phyloP scores from a whole-genome alignment of 37 sponge, comb jelly and placozoan species.

The Crambe crambe region DNA sequence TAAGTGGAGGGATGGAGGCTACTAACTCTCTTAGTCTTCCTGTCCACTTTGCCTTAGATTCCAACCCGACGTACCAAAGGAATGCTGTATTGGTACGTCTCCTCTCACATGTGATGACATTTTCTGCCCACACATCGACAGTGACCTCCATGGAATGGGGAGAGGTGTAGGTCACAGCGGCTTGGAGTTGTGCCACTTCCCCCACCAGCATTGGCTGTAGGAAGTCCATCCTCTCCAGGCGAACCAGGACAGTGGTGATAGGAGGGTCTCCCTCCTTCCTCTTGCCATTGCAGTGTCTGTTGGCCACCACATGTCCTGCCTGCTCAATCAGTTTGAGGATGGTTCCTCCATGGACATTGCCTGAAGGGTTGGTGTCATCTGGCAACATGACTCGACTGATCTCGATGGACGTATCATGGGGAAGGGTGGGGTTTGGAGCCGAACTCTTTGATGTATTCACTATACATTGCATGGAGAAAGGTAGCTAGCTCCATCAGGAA shows the following conservation, averaged over 20 bases:
- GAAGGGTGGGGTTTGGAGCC: slow-evolving; percentile 35
- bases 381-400: slow-evolving; percentile 84
- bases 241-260: slow-evolving; percentile 59
- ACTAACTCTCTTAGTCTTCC: neutral
- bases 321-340: slow-evolving; percentile 87
- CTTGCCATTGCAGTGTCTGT: slow-evolving; percentile 67
- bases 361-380: slow-evolving; percentile 83
- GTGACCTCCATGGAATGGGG: slow-evolving; percentile 74
- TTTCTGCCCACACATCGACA: slow-evolving; percentile 86
- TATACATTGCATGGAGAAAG: too few relatives aligned
- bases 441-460: too few relatives aligned
- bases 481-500: too few relatives aligned
- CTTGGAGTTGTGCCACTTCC: slow-evolving; percentile 74
- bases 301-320: slow-evolving; percentile 73
- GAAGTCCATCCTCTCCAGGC: slow-evolving; percentile 88
- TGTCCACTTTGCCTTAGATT: neutral
- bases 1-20: slow-evolving; percentile 54
- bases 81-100: slow-evolving; percentile 74
- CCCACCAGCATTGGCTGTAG: slow-evolving; percentile 87
- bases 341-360: slow-evolving; percentile 93
- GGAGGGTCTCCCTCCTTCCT: slow-evolving; percentile 4
- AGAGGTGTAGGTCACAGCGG: slow-evolving; percentile 80
- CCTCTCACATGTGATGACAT: slow-evolving; percentile 47
- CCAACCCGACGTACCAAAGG: slow-evolving; percentile 79
- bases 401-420: slow-evolving; percentile 44